phyloP scores from a whole-genome alignment of 2,113 vertebrate species.

The Mugil cephalus region DNA sequence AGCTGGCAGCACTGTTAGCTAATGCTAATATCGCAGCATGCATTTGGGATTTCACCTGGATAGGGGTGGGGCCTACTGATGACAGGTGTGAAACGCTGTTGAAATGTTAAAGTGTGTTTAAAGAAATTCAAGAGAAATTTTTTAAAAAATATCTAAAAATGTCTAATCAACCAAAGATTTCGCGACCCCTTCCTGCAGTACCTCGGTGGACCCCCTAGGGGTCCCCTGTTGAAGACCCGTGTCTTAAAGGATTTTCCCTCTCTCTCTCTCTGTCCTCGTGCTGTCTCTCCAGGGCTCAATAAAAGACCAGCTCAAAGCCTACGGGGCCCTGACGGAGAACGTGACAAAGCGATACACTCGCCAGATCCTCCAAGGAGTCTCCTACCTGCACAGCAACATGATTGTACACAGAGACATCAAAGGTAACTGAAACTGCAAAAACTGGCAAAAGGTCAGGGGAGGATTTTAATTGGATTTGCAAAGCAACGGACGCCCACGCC shows the following conservation, averaged over 20 bases:
- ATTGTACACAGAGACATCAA: constrained; percentile 96
- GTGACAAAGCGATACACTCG: constrained; percentile 91
- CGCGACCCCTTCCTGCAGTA: too few relatives aligned
- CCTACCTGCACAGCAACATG: constrained; percentile 95
- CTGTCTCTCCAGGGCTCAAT: constrained; percentile 87
- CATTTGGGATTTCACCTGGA: too few relatives aligned
- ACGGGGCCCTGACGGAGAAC: constrained; percentile 92
- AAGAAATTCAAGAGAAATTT: too few relatives aligned
- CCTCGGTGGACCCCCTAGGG: too few relatives aligned
- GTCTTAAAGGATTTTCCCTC: not conserved
- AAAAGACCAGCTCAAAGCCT: constrained; percentile 93
- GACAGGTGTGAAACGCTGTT: too few relatives aligned
- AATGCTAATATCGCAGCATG: too few relatives aligned
- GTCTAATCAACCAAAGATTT: too few relatives aligned
- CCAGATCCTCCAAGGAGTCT: constrained; percentile 93
- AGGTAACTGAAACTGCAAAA: constrained; percentile 78
- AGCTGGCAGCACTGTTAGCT: too few relatives aligned
- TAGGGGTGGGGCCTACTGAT: too few relatives aligned
- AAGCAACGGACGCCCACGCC: constrained; percentile 12
- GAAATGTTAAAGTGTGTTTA: too few relatives aligned
- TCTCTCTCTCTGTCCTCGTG: not conserved
- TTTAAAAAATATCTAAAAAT: too few relatives aligned
- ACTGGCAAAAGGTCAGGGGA: constrained; percentile 26
- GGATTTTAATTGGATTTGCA: constrained; percentile 48
- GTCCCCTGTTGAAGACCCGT: too few relatives aligned